These are phyloP conservation scores for Brachyopa scutellaris DNA, from an alignment of 2,888 invertebrate species.

Conservation along the genomic window DNA sequence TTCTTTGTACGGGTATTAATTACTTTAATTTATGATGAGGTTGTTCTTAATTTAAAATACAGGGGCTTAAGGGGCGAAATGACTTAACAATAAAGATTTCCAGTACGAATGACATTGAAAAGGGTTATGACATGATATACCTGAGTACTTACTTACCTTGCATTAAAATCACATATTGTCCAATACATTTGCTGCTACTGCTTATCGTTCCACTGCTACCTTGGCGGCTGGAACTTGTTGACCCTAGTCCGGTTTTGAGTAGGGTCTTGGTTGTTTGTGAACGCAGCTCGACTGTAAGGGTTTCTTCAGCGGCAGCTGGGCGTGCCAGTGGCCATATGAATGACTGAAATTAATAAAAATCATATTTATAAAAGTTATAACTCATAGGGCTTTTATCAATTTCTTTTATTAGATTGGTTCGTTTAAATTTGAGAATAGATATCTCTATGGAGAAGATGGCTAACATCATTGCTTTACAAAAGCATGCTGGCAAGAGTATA, in stretches of 20 bases:
- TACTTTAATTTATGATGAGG: not conserved
- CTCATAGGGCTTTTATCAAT: too few relatives aligned
- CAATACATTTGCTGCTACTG: constrained; percentile 79
- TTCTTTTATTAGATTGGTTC: too few relatives aligned
- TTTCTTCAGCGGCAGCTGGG: constrained; percentile 85
- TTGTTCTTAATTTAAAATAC: not conserved
- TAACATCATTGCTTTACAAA: too few relatives aligned
- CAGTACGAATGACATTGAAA: too few relatives aligned
- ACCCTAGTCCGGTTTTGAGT: constrained; percentile 75
- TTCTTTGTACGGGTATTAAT: not conserved
- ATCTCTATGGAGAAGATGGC: too few relatives aligned
- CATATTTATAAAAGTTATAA: too few relatives aligned
- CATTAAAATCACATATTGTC: constrained; percentile 78
- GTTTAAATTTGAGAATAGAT: too few relatives aligned
- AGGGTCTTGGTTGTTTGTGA: constrained; percentile 79
- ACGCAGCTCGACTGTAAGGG: constrained; percentile 83
- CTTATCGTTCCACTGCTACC: constrained; percentile 77
- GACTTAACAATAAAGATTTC: too few relatives aligned
- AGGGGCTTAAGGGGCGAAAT: too few relatives aligned
- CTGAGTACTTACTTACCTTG: constrained; percentile 76
- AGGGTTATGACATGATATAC: too few relatives aligned
- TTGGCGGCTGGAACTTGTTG: constrained; percentile 74
- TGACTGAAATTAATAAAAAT: constrained; percentile 81
- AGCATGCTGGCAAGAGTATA: too few relatives aligned
- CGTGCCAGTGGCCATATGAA: constrained; percentile 88